A percentile compares a stretch with the other conserved stretches of the same genome.
Evolutionary conservation across 2,888 invertebrate species (phyloP).

Genomic region (Drosophila macrospina): DNA sequence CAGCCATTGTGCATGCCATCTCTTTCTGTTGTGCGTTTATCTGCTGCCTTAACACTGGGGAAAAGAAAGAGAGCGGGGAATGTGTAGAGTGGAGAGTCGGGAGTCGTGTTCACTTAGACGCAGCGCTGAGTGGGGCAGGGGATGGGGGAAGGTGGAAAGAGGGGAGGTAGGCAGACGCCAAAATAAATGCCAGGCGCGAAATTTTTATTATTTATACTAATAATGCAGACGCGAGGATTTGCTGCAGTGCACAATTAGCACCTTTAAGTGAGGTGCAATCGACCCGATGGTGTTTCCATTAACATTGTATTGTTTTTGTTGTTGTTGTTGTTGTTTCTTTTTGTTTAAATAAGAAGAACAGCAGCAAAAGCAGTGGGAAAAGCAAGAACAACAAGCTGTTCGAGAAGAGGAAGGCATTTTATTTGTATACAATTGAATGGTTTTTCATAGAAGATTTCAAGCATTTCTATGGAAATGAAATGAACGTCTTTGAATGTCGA

Average conservation of each 20-base stretch:
- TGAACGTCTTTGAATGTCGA: conserved; percentile 29
- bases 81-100: background rate
- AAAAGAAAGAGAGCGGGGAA: background rate
- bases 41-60: conserved; percentile 14
- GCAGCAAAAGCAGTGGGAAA: background rate
- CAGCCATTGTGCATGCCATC: conserved; percentile 13
- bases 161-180: background rate
- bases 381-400: conserved; percentile 6
- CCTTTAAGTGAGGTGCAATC: conserved; percentile 52
- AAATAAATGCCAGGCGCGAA: conserved; percentile 39
- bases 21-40: conserved; percentile 45
- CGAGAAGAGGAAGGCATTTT: conserved; percentile 16
- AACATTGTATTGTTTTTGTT: conserved; percentile 30
- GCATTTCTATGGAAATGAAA: conserved; percentile 53
- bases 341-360: conserved; percentile 30
- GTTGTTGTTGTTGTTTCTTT: background rate
- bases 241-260: conserved; percentile 59
- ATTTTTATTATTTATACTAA: conserved; percentile 49
- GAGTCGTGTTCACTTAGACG: conserved; percentile 11
- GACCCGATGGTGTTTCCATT: conserved; percentile 42
- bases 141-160: background rate
- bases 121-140: background rate
- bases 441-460: conserved; percentile 57
- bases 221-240: conserved; percentile 47
- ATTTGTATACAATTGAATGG: conserved; percentile 47